Conservation (phyloP, 1,140 invertebrate genomes). For the Nasonia vitripennis region DNA sequence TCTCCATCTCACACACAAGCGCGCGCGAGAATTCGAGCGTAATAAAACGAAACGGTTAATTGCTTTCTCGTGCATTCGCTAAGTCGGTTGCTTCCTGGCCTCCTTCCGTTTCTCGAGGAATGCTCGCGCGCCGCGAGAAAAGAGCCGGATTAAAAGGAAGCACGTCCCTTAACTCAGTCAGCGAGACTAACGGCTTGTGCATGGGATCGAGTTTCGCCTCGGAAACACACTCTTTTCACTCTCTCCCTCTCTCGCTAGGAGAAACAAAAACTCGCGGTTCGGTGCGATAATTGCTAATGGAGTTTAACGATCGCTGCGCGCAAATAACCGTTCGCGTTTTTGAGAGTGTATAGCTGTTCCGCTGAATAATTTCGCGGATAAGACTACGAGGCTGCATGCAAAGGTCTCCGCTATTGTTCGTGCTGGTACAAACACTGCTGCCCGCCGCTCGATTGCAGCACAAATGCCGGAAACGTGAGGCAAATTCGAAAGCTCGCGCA, state of each 20-base stretch:
- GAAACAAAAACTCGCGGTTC: not conserved
- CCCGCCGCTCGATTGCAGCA: not conserved
- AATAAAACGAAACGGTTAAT: constrained; percentile 49
- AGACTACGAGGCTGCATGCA: not conserved
- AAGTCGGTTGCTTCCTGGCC: not conserved
- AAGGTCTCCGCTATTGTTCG: not conserved
- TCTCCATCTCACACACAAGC: no score
- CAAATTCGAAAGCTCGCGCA: not conserved
- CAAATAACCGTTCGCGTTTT: not conserved
- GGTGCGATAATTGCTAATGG: not conserved
- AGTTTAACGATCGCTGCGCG: not conserved
- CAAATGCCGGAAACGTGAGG: not conserved
- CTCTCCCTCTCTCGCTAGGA: not conserved
- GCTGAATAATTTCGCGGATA: not conserved
- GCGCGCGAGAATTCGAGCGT: constrained; percentile 16
- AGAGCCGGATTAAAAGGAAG: constrained; percentile 27
- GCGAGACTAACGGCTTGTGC: not conserved
- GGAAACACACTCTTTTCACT: not conserved
- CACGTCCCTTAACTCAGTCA: constrained; percentile 25
- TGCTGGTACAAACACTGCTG: not conserved
- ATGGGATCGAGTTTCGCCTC: not conserved
- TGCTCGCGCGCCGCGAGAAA: constrained; percentile 11
- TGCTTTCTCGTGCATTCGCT: constrained; percentile 37
- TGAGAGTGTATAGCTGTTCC: no score
- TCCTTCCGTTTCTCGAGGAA: constrained; percentile 39